Evolutionary conservation across 2,888 invertebrate genomes (phyloP).

Genomic region (Criorhina ranunculi): DNA sequence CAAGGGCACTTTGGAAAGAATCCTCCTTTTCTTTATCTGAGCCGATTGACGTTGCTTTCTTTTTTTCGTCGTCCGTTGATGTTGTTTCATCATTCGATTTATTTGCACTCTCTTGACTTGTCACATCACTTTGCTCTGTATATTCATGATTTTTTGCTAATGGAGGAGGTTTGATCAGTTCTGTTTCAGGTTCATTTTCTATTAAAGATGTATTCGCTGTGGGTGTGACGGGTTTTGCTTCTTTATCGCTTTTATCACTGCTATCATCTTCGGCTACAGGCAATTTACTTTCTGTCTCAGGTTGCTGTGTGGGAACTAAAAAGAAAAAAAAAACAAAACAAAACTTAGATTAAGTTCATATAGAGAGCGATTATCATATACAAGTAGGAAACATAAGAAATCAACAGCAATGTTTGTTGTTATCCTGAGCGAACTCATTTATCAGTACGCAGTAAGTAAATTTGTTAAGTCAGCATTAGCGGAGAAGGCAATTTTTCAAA

Average conservation of each 20-base stretch:
- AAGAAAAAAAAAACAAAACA: slow-evolving; percentile 19
- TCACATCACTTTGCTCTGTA: background rate
- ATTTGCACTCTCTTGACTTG: background rate
- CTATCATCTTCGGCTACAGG: background rate
- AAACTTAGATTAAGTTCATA: slow-evolving; percentile 22
- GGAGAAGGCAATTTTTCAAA: slow-evolving; percentile 12
- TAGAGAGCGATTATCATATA: background rate
- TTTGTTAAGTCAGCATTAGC: slow-evolving; percentile 19
- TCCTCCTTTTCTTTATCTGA: slow-evolving; percentile 6
- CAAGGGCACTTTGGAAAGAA: slow-evolving; percentile 36
- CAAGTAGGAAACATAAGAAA: background rate
- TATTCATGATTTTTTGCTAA: slow-evolving; percentile 14
- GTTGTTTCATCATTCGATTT: background rate
- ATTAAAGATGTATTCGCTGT: background rate
- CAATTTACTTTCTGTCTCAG: background rate
- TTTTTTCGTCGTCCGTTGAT: background rate
- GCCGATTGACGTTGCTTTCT: background rate
- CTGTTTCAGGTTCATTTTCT: slow-evolving; percentile 1
- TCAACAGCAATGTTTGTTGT: background rate
- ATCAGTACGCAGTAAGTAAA: slow-evolving; percentile 5
- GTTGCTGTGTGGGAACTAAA: slow-evolving; percentile 8
- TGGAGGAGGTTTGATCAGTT: slow-evolving; percentile 5
- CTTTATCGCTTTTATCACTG: background rate
- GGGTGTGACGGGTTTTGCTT: background rate
- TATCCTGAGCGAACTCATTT: slow-evolving; percentile 25